phyloP scores from a whole-genome alignment of 2,797 vertebrate species.

The Diglossa cyanea region DNA sequence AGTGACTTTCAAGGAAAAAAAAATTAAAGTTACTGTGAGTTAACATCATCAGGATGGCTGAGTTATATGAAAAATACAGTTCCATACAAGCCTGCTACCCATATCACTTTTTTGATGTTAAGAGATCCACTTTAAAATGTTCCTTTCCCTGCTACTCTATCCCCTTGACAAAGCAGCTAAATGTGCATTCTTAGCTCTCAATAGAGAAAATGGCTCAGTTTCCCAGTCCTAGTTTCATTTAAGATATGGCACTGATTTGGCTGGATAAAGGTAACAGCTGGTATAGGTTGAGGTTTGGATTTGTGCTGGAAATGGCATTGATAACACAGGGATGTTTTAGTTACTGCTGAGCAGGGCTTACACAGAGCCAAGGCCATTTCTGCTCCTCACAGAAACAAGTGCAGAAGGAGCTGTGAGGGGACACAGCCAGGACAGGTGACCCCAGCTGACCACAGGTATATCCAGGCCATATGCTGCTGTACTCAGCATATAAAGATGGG shows the following conservation, averaged over 20 bases:
- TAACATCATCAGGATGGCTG: background rate
- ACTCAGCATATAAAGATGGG: background rate
- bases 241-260: background rate
- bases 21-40: background rate
- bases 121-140: background rate
- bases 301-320: background rate
- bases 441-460: background rate
- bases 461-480: background rate
- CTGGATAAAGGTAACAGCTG: background rate
- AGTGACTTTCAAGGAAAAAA: background rate
- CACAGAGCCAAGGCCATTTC: background rate
- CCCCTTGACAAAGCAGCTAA: background rate
- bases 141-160: background rate
- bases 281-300: background rate
- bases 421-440: background rate
- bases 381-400: background rate
- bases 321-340: background rate
- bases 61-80: background rate
- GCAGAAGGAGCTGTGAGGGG: background rate
- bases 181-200: background rate
- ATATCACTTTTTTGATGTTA: background rate
- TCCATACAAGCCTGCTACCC: background rate
- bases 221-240: background rate
- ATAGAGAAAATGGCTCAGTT: rapidly evolving
- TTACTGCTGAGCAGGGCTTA: background rate